These are phyloP conservation scores for Coboldia fuscipes DNA, from an alignment of 1,140 invertebrate species.

Conservation along the genomic window DNA sequence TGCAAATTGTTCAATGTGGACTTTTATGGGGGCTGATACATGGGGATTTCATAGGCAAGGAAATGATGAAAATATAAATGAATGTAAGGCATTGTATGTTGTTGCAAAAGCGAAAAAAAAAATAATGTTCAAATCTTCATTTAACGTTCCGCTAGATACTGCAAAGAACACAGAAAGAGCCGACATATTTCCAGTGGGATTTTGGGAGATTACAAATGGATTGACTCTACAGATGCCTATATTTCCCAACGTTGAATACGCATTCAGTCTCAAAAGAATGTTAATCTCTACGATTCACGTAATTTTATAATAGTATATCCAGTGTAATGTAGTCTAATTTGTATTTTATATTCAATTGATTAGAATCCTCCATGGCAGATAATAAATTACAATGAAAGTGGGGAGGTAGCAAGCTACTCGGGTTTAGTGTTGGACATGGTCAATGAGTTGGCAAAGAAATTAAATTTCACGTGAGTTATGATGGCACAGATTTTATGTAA, in stretches of 20 bases:
- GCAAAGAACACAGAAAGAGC: no score
- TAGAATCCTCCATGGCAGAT: slow-evolving; percentile 77
- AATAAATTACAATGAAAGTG: slow-evolving; percentile 29
- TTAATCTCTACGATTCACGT: slow-evolving; percentile 48
- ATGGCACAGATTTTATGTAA: no score
- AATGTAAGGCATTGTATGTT: no score
- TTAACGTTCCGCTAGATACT: no score
- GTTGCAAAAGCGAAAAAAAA: no score
- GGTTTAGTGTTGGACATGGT: slow-evolving; percentile 66
- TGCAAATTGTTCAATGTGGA: slow-evolving; percentile 41
- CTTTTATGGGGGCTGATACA: slow-evolving; percentile 36
- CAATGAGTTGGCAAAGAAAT: slow-evolving; percentile 42
- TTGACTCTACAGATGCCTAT: slow-evolving; percentile 33
- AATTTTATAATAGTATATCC: slow-evolving; percentile 13
- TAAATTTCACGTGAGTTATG: slow-evolving; percentile 58
- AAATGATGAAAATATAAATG: neutral
- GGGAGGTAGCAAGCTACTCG: slow-evolving; percentile 27
- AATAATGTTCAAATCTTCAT: no score
- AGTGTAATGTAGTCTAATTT: neutral
- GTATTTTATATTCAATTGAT: slow-evolving; percentile 8
- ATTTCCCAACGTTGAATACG: slow-evolving; percentile 57
- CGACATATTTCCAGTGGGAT: no score
- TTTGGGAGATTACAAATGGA: slow-evolving; percentile 48
- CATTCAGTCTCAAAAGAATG: slow-evolving; percentile 49
- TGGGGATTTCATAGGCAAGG: slow-evolving; percentile 28